Percentiles rank a stretch among this genome's conserved stretches.
phyloP scores from a whole-genome alignment of 2,797 vertebrate species.

The Rhabdomys pumilio region DNA sequence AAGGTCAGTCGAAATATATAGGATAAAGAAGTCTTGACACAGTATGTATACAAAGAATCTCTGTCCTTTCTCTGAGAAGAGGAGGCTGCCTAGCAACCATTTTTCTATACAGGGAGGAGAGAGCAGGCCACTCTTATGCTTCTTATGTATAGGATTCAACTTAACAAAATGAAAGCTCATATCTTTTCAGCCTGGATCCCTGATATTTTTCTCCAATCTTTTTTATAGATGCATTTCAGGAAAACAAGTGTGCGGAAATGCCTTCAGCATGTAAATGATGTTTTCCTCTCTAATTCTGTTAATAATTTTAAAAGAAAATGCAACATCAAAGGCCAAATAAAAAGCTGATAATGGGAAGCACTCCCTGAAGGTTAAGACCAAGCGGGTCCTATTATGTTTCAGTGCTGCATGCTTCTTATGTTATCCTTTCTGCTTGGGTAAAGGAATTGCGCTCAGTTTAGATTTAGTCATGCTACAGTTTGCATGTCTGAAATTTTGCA shows the following conservation, averaged over 20 bases:
- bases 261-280: neutral
- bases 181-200: neutral
- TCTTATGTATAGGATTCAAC: neutral
- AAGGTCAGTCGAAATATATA: neutral
- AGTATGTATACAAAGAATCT: neutral
- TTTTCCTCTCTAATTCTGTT: slow-evolving; percentile 49
- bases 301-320: slow-evolving; percentile 40
- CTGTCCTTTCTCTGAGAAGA: neutral
- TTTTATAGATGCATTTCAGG: neutral
- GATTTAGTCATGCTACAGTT: slow-evolving; percentile 49
- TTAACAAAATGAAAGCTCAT: neutral
- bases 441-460: slow-evolving; percentile 11
- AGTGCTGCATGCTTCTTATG: neutral
- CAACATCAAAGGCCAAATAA: neutral
- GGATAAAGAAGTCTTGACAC: neutral
- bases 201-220: neutral
- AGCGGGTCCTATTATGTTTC: neutral
- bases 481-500: slow-evolving; percentile 70
- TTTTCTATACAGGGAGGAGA: neutral
- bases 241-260: neutral
- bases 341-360: neutral
- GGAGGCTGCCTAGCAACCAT: slow-evolving; percentile 71
- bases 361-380: rapidly evolving
- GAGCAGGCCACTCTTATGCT: neutral
- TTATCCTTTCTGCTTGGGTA: neutral